Percentiles rank a stretch among this genome's conserved stretches.
phyloP scores from a whole-genome alignment of 1,140 invertebrate species.

The Antheraea pernyi region DNA sequence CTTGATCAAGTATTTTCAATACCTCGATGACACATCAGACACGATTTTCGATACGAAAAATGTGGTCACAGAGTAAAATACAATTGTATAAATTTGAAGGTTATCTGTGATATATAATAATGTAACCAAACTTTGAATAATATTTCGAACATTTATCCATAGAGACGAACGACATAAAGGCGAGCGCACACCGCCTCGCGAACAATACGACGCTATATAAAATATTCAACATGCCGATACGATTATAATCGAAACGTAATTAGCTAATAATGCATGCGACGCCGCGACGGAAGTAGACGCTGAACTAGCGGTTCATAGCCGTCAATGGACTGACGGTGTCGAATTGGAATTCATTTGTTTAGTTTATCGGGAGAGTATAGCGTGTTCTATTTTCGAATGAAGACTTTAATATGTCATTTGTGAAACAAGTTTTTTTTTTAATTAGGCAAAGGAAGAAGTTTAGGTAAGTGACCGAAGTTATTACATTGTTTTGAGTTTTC shows the following conservation, averaged over 20 bases:
- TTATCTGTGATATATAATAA: too few species aligned
- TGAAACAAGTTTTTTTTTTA: neutral
- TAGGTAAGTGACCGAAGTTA: too few species aligned
- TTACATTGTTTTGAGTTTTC: too few species aligned
- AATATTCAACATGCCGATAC: conserved; percentile 63
- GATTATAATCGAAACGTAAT: conserved; percentile 67
- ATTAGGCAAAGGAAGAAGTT: neutral
- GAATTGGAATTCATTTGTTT: conserved; percentile 3
- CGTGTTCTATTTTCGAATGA: neutral
- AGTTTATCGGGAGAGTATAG: neutral
- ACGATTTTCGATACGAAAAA: too few species aligned
- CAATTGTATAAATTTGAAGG: too few species aligned
- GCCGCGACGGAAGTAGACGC: conserved; percentile 20
- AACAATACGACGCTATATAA: conserved; percentile 51
- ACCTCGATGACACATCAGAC: too few species aligned
- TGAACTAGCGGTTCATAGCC: neutral
- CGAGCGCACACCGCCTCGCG: conserved; percentile 33
- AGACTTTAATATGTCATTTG: neutral
- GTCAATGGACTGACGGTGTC: neutral
- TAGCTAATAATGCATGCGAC: conserved; percentile 55
- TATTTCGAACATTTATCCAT: neutral
- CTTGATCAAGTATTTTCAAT: too few species aligned
- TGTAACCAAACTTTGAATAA: too few species aligned
- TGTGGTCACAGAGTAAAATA: too few species aligned
- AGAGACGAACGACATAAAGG: conserved; percentile 26